A percentile compares a stretch with the other conserved stretches of the same genome.
These are phyloP conservation scores for Pyrgilauda ruficollis DNA, from an alignment of 2,113 vertebrate genomes.

Conservation along the genomic window DNA sequence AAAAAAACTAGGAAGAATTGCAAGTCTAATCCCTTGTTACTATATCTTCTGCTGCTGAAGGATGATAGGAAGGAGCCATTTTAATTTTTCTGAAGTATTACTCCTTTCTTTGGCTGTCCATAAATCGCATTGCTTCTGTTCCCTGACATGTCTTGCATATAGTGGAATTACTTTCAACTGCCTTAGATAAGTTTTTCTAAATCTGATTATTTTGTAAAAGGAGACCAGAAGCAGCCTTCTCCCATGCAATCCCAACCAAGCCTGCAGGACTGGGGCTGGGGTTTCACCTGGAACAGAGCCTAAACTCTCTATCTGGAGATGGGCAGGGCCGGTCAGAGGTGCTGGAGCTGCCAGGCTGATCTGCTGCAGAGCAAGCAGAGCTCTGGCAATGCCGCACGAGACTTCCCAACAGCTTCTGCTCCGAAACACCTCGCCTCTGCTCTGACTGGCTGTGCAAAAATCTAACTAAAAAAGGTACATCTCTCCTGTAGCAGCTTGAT, in stretches of 20 bases:
- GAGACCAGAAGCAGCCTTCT: background rate
- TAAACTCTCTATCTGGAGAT: background rate
- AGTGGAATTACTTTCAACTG: constrained; percentile 7
- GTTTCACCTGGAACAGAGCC: background rate
- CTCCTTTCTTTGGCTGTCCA: background rate
- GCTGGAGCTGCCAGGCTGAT: rapidly evolving
- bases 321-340: background rate
- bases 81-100: background rate
- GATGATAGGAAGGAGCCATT: background rate
- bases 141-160: background rate
- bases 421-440: background rate
- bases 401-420: background rate
- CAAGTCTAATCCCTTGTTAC: background rate
- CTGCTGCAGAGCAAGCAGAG: background rate
- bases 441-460: background rate
- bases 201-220: constrained; percentile 5
- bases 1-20: background rate
- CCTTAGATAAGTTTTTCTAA: background rate
- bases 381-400: background rate
- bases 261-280: rapidly evolving
- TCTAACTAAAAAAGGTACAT: background rate
- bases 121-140: background rate
- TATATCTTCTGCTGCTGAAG: background rate
- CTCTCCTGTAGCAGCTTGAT: background rate
- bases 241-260: background rate